Base-by-base conservation (phyloP, 1,140 invertebrate species). In the Semibalanus balanoides region DNA sequence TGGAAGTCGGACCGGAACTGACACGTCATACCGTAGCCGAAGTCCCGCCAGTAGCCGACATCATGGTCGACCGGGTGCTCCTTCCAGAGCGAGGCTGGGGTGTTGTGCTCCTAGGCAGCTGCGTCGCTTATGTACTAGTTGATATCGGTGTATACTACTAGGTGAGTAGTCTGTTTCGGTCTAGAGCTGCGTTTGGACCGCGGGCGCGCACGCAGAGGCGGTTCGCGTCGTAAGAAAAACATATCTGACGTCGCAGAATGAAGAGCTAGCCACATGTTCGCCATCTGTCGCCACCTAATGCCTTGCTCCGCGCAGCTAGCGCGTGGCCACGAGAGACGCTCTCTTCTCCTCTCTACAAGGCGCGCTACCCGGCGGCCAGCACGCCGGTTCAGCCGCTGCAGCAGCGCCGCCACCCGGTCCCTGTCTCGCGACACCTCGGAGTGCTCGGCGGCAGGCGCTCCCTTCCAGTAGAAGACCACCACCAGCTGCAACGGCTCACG, bases 11-110 rank as follows among this genome's bases (percentile, higher is more conserved):
- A 92, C 77, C 90, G 88, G 82, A 92, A 93, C 82, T 93, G 91
- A 79, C 92, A 93, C 0, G 91, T 92, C 91, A 93, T 93, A 17
- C 91, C 92, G 79, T 91, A 93, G 77, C 92, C 91, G 83, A 93
- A 93, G 83, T 93, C 91, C 77, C 92, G 87, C 92, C 92, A 93
- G 82, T 93, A 93, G 7, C 92, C 92, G 1, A 64, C 51, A 25
- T 64, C 51, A 3, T 19, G 14, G 3, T 1, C 22, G 11, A 64
- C 22, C 1, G 51, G 51, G 22, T 64, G 51, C 9, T 22, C 3
- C 51, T 64, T 14, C 51, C 51, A 64, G n/a, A 22, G 69, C 69
- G 70, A 30, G 29, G 19, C 19, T 28, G n/a, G 29, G 1, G 22
- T 29, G 7, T 28, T 30, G 9, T 25, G 70, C n/a, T 28, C 69